Base-by-base conservation (phyloP, 2,888 invertebrate genomes). In the Drosophila gaucha region DNA sequence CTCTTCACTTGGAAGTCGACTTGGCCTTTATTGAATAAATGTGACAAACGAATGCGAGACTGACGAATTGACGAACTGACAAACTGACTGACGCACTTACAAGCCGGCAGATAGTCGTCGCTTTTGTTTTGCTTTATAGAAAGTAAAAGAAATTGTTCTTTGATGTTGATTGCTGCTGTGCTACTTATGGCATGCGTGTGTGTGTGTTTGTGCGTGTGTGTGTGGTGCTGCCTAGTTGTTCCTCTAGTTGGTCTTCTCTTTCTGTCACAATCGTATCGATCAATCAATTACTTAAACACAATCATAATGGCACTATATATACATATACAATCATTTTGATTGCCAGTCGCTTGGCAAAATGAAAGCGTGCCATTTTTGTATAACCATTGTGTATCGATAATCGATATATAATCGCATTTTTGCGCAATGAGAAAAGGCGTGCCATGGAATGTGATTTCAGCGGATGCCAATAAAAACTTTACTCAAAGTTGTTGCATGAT, bases 21-120 rank as follows among this genome's bases (percentile, higher is more conserved):
- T 77, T 77, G 74, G 80, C 84, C 86, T 80, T 80, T 82, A 87
- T 87, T 87, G 87, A 86, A 86, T 86, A 85, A 80, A 73, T 86
- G 87, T 75, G 87, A 86, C 82, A 82, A 62, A 77, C 84, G 80
- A 83, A 77, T 59, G 74, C 60, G 71, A 66, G 75, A 65, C 86
- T 57, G 83, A 67, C 84, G 57, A 54, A 62, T 58, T 56, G 72
- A 67, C 63, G 39, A 41, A 74, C 72, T 44, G 64, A 59, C 67
- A 6, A 10, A 58, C 64, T 41, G 54, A 54, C 41, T 41, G 46
- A 47, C 67, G 50, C 49, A 58, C 58, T 54, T 50, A 52, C 36
- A 50, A 43, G 54, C 41, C 44, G 59, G 18, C 57, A 55, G 51
- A 74, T 58, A 66, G 63, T 33, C 60, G 58, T 14, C 54, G 55